Conservation (phyloP, 2,888 invertebrate genomes). For the Philaethria dido region DNA sequence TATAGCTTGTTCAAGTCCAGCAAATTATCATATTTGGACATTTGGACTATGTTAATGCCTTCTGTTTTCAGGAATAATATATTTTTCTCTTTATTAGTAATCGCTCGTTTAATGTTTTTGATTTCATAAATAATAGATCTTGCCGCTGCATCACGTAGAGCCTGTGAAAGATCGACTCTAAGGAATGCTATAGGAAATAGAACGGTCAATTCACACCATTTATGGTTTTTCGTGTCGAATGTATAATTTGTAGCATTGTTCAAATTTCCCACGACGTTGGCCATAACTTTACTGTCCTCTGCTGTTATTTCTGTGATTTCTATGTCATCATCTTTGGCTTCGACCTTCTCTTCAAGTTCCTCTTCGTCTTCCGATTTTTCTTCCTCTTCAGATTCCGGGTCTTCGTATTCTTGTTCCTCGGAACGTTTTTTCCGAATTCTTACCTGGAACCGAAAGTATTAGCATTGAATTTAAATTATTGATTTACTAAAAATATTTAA, state of each 20-base stretch:
- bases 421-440: slow-evolving; percentile 82
- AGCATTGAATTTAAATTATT: background rate
- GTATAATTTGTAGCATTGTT: slow-evolving; percentile 85
- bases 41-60: slow-evolving; percentile 96
- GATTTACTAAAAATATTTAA: too few relatives aligned
- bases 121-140: slow-evolving; percentile 92
- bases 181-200: slow-evolving; percentile 82
- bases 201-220: slow-evolving; percentile 94
- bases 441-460: slow-evolving; percentile 49
- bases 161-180: slow-evolving; percentile 88
- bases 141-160: slow-evolving; percentile 87
- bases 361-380: slow-evolving; percentile 79
- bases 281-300: slow-evolving; percentile 64
- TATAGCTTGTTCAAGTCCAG: slow-evolving; percentile 93
- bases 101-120: slow-evolving; percentile 91
- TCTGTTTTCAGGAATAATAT: slow-evolving; percentile 93
- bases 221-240: slow-evolving; percentile 89
- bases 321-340: slow-evolving; percentile 56
- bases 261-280: slow-evolving; percentile 68
- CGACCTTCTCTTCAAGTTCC: slow-evolving; percentile 56
- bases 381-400: slow-evolving; percentile 85
- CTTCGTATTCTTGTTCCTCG: slow-evolving; percentile 87
- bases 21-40: slow-evolving; percentile 91
- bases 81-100: slow-evolving; percentile 88
- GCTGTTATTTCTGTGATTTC: slow-evolving; percentile 53